Evolutionary conservation across 2,888 invertebrate genomes (phyloP).

Genomic region (Clusia tigrina): DNA sequence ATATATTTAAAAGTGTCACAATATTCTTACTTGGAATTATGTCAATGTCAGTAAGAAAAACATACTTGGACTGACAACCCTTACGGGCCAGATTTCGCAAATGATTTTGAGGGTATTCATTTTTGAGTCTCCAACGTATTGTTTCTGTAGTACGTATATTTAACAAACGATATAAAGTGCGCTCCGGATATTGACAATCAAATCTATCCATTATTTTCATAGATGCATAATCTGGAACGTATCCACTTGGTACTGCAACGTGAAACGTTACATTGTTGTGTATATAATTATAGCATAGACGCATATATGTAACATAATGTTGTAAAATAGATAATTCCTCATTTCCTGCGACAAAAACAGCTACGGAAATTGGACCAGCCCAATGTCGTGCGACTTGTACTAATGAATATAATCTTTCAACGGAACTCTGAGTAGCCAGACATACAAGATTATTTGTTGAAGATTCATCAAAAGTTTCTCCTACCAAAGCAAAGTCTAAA

Average conservation of each 20-base stretch:
- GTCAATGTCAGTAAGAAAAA: constrained; percentile 88
- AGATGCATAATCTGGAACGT: constrained; percentile 35
- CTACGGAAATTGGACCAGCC: constrained; percentile 85
- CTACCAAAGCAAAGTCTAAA: constrained; percentile 77
- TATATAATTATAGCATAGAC: constrained; percentile 76
- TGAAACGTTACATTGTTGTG: constrained; percentile 80
- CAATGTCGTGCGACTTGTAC: constrained; percentile 82
- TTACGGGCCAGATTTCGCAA: constrained; percentile 85
- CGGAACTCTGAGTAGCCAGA: constrained; percentile 85
- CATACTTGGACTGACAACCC: constrained; percentile 81
- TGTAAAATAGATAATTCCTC: constrained; percentile 78
- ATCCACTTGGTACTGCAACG: constrained; percentile 72
- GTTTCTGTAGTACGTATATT: constrained; percentile 71
- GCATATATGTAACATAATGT: constrained; percentile 78
- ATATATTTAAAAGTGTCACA: constrained; percentile 75
- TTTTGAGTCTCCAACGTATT: constrained; percentile 75
- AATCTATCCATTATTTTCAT: constrained; percentile 38
- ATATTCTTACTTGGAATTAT: constrained; percentile 82
- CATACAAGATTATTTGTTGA: constrained; percentile 68
- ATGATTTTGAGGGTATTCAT: constrained; percentile 89
- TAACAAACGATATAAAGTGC: constrained; percentile 69
- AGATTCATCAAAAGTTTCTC: constrained; percentile 68
- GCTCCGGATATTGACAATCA: constrained; percentile 76
- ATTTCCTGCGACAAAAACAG: constrained; percentile 81
- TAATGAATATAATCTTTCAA: constrained; percentile 81